A percentile compares a stretch with the other conserved stretches of the same genome.
phyloP scores from a whole-genome alignment of 2,888 invertebrate species.

The Lymantria monacha region DNA sequence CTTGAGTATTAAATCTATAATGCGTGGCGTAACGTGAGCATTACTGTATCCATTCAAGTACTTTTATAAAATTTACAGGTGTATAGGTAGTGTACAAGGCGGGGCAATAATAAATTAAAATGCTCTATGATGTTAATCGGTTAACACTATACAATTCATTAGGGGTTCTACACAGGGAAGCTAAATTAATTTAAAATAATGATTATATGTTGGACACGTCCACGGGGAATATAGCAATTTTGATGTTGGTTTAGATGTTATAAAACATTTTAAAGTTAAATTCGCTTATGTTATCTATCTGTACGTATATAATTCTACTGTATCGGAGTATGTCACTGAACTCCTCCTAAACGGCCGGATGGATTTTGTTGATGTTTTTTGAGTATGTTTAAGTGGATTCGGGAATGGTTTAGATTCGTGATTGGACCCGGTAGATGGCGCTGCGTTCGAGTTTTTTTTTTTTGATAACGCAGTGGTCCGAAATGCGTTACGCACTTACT shows the following conservation, averaged over 20 bases:
- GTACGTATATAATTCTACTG: no score
- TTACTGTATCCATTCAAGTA: not conserved
- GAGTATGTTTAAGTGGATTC: no score
- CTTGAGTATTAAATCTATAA: not conserved
- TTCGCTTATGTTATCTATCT: no score
- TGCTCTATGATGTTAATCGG: not conserved
- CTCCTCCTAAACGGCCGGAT: no score
- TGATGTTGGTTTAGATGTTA: not conserved
- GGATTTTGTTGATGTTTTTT: no score
- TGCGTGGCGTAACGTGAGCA: not conserved
- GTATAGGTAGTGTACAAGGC: not conserved
- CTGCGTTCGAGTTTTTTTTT: no score
- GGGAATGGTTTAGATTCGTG: no score
- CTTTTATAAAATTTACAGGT: not conserved
- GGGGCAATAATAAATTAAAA: not conserved
- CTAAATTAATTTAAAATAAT: constrained; percentile 2
- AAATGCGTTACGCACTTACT: no score
- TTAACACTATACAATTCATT: constrained; percentile 1
- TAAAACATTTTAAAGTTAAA: not conserved
- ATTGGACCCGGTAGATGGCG: no score
- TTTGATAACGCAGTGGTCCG: no score
- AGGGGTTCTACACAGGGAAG: not conserved
- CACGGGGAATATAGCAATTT: not conserved
- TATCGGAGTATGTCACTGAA: no score
- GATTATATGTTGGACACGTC: not conserved